Percentiles rank a stretch among this genome's conserved stretches.
Evolutionary conservation across 2,797 vertebrate genomes (phyloP).

Genomic region (Chaunax sp.): DNA sequence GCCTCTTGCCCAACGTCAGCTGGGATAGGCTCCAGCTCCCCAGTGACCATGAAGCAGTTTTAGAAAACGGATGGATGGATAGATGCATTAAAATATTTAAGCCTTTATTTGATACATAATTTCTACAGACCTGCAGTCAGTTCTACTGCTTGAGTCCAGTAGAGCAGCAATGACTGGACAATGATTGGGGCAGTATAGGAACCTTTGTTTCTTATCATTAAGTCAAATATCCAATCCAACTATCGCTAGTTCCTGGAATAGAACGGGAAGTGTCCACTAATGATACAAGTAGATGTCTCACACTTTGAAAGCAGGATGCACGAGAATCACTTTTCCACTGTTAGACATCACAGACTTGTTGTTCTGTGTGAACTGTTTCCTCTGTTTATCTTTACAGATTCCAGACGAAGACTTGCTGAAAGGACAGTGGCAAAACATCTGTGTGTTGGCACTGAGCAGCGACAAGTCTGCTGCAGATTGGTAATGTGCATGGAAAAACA

Average conservation of each 20-base stretch:
- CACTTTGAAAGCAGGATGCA: conserved; percentile 24
- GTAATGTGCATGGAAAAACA: conserved; percentile 73
- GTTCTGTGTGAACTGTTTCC: conserved; percentile 79
- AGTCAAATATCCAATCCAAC: conserved; percentile 7
- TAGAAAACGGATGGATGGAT: too few species aligned
- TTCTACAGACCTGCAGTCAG: background rate
- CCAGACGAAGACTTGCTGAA: conserved; percentile 73
- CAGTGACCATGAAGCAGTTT: too few species aligned
- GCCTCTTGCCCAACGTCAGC: too few species aligned
- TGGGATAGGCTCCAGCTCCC: too few species aligned
- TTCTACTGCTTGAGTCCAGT: background rate
- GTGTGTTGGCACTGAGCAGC: conserved; percentile 78
- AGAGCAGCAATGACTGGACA: background rate
- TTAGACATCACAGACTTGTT: conserved; percentile 80
- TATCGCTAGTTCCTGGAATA: conserved; percentile 16
- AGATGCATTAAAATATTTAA: too few species aligned
- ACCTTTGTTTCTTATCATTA: background rate
- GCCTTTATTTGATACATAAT: too few species aligned
- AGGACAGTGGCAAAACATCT: conserved; percentile 81
- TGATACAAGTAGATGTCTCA: conserved; percentile 29
- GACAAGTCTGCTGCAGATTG: conserved; percentile 80
- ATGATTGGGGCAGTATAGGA: background rate
- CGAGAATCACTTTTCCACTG: conserved; percentile 41
- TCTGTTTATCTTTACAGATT: conserved; percentile 83
- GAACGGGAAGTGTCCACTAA: conserved; percentile 24